These are phyloP conservation scores for Sebastes kiyomatsui DNA, from an alignment of 2,797 vertebrate species.

Conservation along the genomic window DNA sequence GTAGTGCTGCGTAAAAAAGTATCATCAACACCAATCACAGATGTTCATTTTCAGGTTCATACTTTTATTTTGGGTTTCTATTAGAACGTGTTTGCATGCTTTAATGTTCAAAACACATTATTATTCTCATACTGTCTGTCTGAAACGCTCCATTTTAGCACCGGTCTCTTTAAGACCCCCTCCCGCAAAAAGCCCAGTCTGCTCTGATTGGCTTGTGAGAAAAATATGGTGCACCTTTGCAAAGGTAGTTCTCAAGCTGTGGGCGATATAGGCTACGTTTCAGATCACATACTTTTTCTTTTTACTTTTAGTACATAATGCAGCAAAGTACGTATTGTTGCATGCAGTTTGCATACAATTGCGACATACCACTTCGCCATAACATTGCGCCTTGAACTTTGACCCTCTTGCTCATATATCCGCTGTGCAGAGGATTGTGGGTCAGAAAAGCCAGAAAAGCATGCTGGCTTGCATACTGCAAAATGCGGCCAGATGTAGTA, in stretches of 20 bases:
- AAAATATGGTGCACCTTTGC: neutral
- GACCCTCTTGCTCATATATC: too few species aligned
- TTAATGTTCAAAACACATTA: neutral
- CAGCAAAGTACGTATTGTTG: too few species aligned
- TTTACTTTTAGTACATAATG: too few species aligned
- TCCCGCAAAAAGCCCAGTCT: rapidly evolving
- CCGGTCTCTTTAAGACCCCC: rapidly evolving
- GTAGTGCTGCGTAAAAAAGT: neutral
- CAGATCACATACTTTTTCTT: too few species aligned
- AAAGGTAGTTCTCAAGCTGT: neutral
- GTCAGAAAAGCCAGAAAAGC: too few species aligned
- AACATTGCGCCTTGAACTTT: too few species aligned
- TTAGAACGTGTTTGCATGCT: neutral
- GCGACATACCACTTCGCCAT: rapidly evolving
- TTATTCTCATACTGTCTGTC: neutral
- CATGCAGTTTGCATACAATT: too few species aligned
- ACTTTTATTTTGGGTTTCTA: neutral
- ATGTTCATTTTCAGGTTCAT: neutral
- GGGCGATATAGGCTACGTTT: too few species aligned
- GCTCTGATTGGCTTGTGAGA: neutral
- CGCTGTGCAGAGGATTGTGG: too few species aligned
- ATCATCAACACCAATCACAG: neutral
- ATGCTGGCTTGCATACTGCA: too few species aligned
- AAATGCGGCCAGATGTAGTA: too few species aligned
- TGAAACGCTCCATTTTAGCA: neutral